A percentile compares a stretch with the other conserved stretches of the same genome.
Conservation (phyloP, 23 tunicate species). For the Oikopleura vanhoeffeni region DNA sequence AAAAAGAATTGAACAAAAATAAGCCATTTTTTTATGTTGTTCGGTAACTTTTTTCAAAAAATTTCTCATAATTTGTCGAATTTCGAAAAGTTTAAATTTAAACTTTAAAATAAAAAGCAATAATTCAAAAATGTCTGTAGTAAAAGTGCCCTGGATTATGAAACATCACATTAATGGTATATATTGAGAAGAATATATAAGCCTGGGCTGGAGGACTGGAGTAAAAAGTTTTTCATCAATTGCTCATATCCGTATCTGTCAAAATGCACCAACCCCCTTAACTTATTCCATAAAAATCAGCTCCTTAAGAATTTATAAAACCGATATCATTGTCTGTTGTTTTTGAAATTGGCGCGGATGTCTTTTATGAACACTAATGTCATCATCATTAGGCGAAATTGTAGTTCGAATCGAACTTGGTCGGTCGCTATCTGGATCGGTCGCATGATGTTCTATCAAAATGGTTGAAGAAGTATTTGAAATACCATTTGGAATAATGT, state of each 20-base stretch:
- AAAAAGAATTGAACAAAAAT: too few species aligned
- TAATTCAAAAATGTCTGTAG: not conserved
- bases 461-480: not conserved
- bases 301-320: not conserved
- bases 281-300: too few species aligned
- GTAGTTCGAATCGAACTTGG: not conserved
- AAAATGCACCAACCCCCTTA: too few species aligned
- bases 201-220: not conserved
- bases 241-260: too few species aligned
- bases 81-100: too few species aligned
- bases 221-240: not conserved
- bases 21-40: too few species aligned
- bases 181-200: too few species aligned
- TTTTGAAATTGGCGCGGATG: not conserved
- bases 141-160: too few species aligned
- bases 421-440: not conserved
- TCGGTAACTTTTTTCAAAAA: too few species aligned
- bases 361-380: not conserved
- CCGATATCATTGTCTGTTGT: not conserved
- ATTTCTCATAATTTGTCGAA: too few species aligned
- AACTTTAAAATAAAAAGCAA: too few species aligned
- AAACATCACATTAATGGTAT: too few species aligned
- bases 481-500: not conserved
- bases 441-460: not conserved
- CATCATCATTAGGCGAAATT: not conserved